Evolutionary conservation across 1,140 invertebrate species (phyloP), one percentile per base, ranked within the genome.

Genomic region (Aradophagus sp.): DNA sequence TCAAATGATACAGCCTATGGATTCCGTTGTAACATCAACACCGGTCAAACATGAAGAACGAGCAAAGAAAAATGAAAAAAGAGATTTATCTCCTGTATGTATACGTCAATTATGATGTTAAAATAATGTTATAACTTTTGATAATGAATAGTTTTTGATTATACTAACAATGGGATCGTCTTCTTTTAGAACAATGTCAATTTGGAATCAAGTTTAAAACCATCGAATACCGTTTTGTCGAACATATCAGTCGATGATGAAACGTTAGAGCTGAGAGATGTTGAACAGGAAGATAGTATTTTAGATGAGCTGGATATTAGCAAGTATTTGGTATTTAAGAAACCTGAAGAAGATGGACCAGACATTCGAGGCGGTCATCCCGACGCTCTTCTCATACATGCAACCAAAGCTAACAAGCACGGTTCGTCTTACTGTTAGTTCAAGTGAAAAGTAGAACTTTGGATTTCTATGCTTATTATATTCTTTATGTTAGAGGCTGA

Each of bases 331-430:
- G 88, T 95, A 16, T 86, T 92, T 32, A 94, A 93, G 77, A 93
- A 93, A 74, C 81, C 87, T 0, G 89, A 91, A 12, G 94, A 95
- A 78, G 94, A 96, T 58, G 93, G 93, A 5, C 93, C 95, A 0
- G 95, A 96, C 71, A 91, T 98, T 27, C 88, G 95, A 42, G 96
- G 96, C 5, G 97, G 96, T 23, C 89, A 93, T 71, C 90, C 95
- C 0, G 95, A 98, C 84, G 95, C 95, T 1, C 89, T 99, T 15
- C 91, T 98, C 55, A 94, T 98, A 50, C 93, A 96, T 79, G 97
- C 97, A 12, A 97, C 96, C 38, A 95, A 95, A 85, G 93, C 93
- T 44, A 93, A 92, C 77, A 96, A 95, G 89, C 92, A 93, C 88
- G 92, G 92, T 92, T 74, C 52, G 62, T 74, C 44, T 56, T 66